Percentiles rank a stretch among this genome's conserved stretches.
These are phyloP conservation scores for Drosophila mimetica DNA, from an alignment of 2,888 invertebrate species.

Conservation along the genomic window DNA sequence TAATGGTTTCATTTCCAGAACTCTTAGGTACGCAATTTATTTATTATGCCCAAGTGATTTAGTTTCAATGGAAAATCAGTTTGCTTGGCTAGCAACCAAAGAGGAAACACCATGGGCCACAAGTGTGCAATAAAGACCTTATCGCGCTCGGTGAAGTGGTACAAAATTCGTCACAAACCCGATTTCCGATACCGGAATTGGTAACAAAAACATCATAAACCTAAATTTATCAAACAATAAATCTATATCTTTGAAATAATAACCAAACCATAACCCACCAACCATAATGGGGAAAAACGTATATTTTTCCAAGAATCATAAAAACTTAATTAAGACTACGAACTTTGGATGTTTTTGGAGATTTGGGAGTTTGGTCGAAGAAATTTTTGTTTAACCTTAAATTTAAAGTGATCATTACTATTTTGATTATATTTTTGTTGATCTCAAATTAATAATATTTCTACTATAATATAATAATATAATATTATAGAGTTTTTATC, in stretches of 20 bases:
- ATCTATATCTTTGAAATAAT: conserved; percentile 14
- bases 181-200: conserved; percentile 16
- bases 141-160: conserved; percentile 4
- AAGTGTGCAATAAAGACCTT: conserved; percentile 4
- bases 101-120: neutral
- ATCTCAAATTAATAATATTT: no score
- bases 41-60: neutral
- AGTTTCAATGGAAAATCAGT: neutral
- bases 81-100: neutral
- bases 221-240: conserved; percentile 1
- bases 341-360: neutral
- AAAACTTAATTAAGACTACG: neutral
- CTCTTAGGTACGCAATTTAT: no score
- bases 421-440: neutral
- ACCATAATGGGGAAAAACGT: no score
- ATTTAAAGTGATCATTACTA: no score
- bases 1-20: no score
- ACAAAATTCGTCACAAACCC: neutral
- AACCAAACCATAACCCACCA: no score
- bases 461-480: no score
- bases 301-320: neutral
- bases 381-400: no score
- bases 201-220: neutral
- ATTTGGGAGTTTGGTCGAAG: no score
- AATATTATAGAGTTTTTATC: no score